Percentiles rank a stretch among this genome's conserved stretches.
Evolutionary conservation across 2,113 vertebrate genomes (phyloP).

Genomic region (Anarrhichthys ocellatus): DNA sequence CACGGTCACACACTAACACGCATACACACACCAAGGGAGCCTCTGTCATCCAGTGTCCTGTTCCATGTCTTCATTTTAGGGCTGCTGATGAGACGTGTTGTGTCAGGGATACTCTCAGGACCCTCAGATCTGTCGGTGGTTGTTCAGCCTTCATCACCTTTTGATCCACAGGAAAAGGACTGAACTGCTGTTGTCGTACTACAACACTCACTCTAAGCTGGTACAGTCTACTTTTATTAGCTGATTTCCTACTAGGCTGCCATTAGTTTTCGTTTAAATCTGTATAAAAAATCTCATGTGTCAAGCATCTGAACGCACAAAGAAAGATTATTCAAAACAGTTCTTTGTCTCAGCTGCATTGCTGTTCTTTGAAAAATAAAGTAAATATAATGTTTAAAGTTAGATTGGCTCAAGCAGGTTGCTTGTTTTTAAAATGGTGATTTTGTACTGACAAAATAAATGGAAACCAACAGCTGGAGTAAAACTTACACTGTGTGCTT

Average conservation of each 20-base stretch:
- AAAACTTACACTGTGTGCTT: background rate
- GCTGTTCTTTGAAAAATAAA: background rate
- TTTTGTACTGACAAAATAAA: background rate
- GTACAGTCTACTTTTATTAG: background rate
- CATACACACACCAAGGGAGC: constrained; percentile 39
- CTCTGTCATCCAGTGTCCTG: constrained; percentile 67
- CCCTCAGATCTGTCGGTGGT: constrained; percentile 43
- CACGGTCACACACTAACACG: constrained; percentile 21
- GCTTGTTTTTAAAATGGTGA: background rate
- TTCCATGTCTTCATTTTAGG: constrained; percentile 64
- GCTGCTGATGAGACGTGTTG: constrained; percentile 58
- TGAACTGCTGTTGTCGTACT: constrained; percentile 24
- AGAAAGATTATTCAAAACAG: background rate
- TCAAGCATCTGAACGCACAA: background rate
- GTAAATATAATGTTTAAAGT: background rate
- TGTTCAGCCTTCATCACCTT: constrained; percentile 57
- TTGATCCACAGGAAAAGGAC: constrained; percentile 38
- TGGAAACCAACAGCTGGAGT: background rate
- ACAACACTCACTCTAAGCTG: constrained; percentile 3
- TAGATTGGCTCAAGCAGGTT: background rate
- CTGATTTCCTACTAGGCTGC: background rate
- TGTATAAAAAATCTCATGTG: background rate
- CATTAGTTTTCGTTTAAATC: background rate
- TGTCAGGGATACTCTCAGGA: constrained; percentile 53
- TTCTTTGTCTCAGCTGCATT: background rate